Conservation (phyloP, 2,797 vertebrate genomes). For the Mormyrus hasselquistii region DNA sequence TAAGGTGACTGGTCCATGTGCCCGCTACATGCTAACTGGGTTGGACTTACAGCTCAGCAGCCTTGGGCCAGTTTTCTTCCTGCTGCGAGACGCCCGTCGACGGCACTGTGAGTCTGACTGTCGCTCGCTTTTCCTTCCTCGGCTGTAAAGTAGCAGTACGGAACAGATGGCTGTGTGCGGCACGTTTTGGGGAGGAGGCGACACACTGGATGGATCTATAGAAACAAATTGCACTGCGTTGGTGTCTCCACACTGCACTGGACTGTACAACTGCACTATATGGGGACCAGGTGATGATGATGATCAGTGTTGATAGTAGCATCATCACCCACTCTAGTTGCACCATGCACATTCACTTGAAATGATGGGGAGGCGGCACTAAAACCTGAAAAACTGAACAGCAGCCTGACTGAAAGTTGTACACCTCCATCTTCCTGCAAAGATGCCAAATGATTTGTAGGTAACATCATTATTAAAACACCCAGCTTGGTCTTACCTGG, state of each 20-base stretch:
- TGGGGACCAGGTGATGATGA: slow-evolving; percentile 8
- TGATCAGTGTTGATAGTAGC: neutral
- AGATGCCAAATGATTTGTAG: slow-evolving; percentile 17
- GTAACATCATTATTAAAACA: neutral
- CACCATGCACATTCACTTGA: slow-evolving; percentile 27
- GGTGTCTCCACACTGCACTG: neutral
- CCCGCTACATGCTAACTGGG: neutral
- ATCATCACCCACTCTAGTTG: neutral
- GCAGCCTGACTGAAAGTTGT: neutral
- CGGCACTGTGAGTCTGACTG: neutral
- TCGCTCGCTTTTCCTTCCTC: neutral
- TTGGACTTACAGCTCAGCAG: neutral
- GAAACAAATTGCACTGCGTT: slow-evolving; percentile 13
- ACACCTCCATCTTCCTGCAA: slow-evolving; percentile 7
- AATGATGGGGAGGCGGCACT: slow-evolving; percentile 10
- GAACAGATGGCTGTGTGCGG: neutral
- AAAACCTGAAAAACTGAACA: slow-evolving; percentile 9
- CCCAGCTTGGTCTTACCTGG: neutral
- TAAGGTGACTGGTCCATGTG: neutral
- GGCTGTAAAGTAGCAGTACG: neutral
- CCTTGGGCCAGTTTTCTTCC: neutral
- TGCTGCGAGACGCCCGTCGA: neutral
- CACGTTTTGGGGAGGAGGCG: neutral
- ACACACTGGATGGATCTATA: neutral
- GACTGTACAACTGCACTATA: slow-evolving; percentile 18